phyloP scores from a whole-genome alignment of 2,888 invertebrate genomes.

The Lordiphosa andalusiaca region DNA sequence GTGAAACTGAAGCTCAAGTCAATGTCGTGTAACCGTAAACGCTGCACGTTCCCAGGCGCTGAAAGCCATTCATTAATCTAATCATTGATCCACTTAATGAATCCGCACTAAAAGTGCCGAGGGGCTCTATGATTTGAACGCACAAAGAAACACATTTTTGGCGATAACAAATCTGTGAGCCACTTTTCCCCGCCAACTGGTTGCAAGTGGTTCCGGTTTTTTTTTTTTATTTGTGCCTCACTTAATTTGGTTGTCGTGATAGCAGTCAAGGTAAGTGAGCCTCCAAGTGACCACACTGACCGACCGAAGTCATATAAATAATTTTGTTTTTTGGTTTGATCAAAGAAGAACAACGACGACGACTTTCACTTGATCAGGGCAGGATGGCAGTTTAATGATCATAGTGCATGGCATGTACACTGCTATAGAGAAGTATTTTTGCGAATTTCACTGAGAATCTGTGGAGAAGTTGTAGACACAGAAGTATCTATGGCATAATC shows the following conservation, averaged over 20 bases:
- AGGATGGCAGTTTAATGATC: too few relatives aligned
- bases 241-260: slow-evolving; percentile 50
- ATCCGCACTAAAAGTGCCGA: slow-evolving; percentile 44
- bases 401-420: too few relatives aligned
- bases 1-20: slow-evolving; percentile 10
- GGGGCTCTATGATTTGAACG: slow-evolving; percentile 61
- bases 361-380: too few relatives aligned
- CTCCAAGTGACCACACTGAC: slow-evolving; percentile 46
- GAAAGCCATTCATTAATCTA: slow-evolving; percentile 73
- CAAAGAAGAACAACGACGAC: too few relatives aligned
- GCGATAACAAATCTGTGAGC: slow-evolving; percentile 66
- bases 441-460: too few relatives aligned
- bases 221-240: slow-evolving; percentile 14
- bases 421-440: too few relatives aligned
- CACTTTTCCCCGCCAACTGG: slow-evolving; percentile 45
- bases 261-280: too few relatives aligned
- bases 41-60: slow-evolving; percentile 33
- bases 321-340: too few relatives aligned
- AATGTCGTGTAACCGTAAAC: slow-evolving; percentile 34
- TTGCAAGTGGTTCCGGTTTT: slow-evolving; percentile 42
- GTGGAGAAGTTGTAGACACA: too few relatives aligned
- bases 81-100: slow-evolving; percentile 71
- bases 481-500: too few relatives aligned
- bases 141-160: slow-evolving; percentile 18
- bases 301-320: slow-evolving; percentile 45